These are phyloP conservation scores for Gonatopus flavifemur DNA, from an alignment of 1,140 invertebrate genomes.

Conservation along the genomic window DNA sequence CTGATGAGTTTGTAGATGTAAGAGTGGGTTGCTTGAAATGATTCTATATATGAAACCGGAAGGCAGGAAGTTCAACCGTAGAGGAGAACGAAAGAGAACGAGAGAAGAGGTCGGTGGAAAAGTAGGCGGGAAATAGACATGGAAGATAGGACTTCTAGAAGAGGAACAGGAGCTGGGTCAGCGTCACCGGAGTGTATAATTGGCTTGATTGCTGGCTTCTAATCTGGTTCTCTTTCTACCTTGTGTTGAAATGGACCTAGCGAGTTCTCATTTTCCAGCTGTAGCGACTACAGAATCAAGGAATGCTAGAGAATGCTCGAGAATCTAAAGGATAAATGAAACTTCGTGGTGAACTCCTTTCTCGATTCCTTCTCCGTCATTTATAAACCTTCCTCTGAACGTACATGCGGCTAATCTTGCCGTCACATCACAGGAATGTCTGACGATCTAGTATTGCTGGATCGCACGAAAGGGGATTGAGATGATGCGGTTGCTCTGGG, in stretches of 20 bases:
- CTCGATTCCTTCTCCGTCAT: too few species aligned
- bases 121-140: constrained; percentile 30
- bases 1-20: constrained; percentile 52
- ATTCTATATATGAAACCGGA: constrained; percentile 40
- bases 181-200: constrained; percentile 57
- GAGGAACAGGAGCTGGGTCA: constrained; percentile 48
- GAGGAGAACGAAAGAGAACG: constrained; percentile 34
- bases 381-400: too few species aligned
- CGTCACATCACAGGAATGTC: too few species aligned
- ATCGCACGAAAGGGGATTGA: too few species aligned
- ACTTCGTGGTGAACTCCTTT: too few species aligned
- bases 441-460: too few species aligned
- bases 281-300: too few species aligned
- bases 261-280: too few species aligned
- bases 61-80: constrained; percentile 30
- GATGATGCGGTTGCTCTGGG: too few species aligned
- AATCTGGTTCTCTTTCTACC: constrained; percentile 49
- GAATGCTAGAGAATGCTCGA: too few species aligned
- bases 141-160: constrained; percentile 26
- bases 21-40: constrained; percentile 33
- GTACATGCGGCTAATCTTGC: too few species aligned
- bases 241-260: constrained; percentile 42
- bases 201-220: constrained; percentile 57
- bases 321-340: too few species aligned
- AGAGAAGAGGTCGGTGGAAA: constrained; percentile 15